Conservation (phyloP, 2,797 vertebrate species). For the Cuculus canorus region DNA sequence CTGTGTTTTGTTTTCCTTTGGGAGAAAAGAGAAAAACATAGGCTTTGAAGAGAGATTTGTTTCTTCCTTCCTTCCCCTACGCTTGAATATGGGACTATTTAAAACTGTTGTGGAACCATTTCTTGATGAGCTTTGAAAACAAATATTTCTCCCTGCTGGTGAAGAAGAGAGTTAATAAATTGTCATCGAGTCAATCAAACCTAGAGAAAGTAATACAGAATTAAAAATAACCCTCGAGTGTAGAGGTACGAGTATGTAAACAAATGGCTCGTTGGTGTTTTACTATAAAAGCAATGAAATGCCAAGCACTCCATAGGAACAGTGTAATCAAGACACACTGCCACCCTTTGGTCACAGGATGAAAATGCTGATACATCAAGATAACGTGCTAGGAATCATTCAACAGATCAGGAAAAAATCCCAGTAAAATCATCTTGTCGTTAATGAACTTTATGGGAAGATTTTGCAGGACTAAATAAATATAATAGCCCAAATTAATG, state of each 20-base stretch:
- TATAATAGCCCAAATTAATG: neutral
- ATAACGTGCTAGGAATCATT: neutral
- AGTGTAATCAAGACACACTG: neutral
- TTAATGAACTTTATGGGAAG: neutral
- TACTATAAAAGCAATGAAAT: neutral
- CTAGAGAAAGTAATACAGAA: neutral
- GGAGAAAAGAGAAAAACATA: neutral
- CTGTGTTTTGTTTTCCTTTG: neutral
- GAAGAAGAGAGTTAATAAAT: neutral
- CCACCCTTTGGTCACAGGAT: constrained; percentile 48
- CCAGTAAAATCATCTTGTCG: neutral
- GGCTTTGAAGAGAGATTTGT: neutral
- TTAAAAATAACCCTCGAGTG: neutral
- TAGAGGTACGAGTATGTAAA: neutral
- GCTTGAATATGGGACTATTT: neutral
- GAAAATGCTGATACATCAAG: neutral
- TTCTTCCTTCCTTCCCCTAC: neutral
- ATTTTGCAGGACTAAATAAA: neutral
- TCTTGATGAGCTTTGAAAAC: neutral
- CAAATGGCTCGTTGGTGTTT: neutral
- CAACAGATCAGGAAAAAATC: neutral
- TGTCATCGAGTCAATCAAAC: neutral
- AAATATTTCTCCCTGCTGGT: neutral
- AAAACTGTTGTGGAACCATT: neutral
- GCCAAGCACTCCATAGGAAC: fast-evolving